Percentiles rank a stretch among this genome's conserved stretches.
phyloP scores from a whole-genome alignment of 2,797 vertebrate species.

The Darevskia mixta region DNA sequence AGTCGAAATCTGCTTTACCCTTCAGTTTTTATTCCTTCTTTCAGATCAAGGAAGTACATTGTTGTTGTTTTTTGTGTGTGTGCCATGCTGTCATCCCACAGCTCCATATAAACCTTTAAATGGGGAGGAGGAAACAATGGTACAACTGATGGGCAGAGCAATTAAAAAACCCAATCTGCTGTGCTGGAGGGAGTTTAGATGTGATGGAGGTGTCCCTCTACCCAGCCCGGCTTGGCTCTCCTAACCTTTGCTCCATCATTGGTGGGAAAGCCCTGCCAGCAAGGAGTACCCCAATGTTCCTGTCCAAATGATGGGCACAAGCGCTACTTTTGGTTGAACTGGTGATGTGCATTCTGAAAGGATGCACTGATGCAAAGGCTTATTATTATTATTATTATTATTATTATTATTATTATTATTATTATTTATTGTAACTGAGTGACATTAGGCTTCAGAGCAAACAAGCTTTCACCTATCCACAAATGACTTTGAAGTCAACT shows the following conservation, averaged over 20 bases:
- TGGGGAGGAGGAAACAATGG: not conserved
- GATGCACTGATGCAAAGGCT: not conserved
- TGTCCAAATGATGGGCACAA: no score
- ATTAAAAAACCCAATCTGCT: no score
- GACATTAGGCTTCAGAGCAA: not conserved
- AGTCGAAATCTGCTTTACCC: not conserved
- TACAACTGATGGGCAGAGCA: not conserved
- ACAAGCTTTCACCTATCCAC: not conserved
- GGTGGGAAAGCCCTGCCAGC: no score
- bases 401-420: not conserved
- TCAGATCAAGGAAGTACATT: accelerated
- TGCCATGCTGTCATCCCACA: no score
- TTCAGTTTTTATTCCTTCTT: not conserved
- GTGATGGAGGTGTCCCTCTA: no score
- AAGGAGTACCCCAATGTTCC: no score
- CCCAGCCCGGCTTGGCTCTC: no score
- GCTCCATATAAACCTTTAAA: no score
- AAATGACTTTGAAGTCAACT: not conserved
- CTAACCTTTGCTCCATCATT: no score
- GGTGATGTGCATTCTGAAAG: not conserved
- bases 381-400: not conserved
- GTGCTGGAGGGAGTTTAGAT: no score
- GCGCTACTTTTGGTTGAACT: not conserved
- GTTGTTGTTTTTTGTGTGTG: no score
- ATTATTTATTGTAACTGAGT: not conserved